Base-by-base conservation (phyloP, 2,113 vertebrate genomes). In the Astur gentilis region DNA sequence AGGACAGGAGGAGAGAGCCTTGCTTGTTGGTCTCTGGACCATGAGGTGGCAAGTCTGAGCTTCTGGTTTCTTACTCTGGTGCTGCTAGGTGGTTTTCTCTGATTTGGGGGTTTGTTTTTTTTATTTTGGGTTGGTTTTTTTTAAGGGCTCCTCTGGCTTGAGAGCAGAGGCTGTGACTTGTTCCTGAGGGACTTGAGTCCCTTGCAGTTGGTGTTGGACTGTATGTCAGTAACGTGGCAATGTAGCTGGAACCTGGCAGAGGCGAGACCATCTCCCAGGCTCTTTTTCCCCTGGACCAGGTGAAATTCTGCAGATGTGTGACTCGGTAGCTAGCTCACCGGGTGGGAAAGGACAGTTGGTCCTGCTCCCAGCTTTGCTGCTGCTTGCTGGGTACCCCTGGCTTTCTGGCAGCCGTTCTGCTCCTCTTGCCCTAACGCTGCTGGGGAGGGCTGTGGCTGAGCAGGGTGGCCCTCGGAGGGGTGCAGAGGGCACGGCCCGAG, bases 1-100 rank as follows among this genome's bases (percentile, higher is more conserved):
- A 42, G 89, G 81, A 17, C n/a, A 65, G 77, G 65, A 95, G 87
- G 71, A 38, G 77, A 95, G 50, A 86, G 90, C 61, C 38, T 40
- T 17, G 12, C 77, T 79, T 31, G 69, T 62, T 0, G 3, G 67
- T 52, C 89, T 89, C 40, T 17, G 71, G 36, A 67, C 78, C 75
- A 82, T 31, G 78, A 76, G 57, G 1, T 89, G 93, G 87, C 73
- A 57, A 81, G 29, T 7, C 44, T 69, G 77, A 84, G 61, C 91
- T 94, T 10, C 83, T 52, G 50, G 50, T 52, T 52, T 52, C 50
- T 26, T 52, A 26, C 14, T 52, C 50, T 26, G 50, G 50, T 52
- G 50, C 50, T 52, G 50, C 50, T 52, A 52, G 50, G 50, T 52
- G 50, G 50, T 52, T 52, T 52, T 52, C 50, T 52, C 50, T 26